Percentiles rank a stretch among this genome's conserved stretches.
These are phyloP conservation scores for Pherbina coryleti DNA, from an alignment of 2,888 invertebrate species.

Conservation along the genomic window DNA sequence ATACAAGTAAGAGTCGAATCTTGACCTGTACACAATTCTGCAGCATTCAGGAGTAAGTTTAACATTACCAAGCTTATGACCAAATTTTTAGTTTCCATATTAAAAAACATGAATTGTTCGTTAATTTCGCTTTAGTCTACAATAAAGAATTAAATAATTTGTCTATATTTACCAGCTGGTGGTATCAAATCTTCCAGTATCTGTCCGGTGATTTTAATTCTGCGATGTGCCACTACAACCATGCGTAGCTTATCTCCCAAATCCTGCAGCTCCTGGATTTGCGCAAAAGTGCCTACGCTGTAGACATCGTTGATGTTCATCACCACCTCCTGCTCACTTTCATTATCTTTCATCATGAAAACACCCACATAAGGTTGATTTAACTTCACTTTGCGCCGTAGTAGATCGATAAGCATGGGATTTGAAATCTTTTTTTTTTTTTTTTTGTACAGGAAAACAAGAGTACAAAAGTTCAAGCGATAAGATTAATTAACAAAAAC, in stretches of 20 bases:
- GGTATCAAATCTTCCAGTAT: slow-evolving; percentile 81
- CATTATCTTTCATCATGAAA: slow-evolving; percentile 92
- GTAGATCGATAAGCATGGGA: slow-evolving; percentile 86
- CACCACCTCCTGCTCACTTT: slow-evolving; percentile 89
- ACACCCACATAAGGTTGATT: slow-evolving; percentile 98
- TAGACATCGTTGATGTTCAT: slow-evolving; percentile 88
- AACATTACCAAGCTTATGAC: no score
- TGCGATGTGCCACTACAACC: slow-evolving; percentile 94
- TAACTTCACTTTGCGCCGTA: slow-evolving; percentile 92
- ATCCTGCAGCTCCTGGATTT: slow-evolving; percentile 98
- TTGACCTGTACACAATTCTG: no score
- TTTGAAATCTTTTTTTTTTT: slow-evolving; percentile 78
- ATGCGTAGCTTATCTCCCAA: slow-evolving; percentile 89
- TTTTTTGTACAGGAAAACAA: not conserved
- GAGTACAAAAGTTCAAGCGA: not conserved
- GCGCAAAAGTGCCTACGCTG: slow-evolving; percentile 94
- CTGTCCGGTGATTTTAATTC: slow-evolving; percentile 85
- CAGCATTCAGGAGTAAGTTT: no score
- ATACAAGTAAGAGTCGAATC: no score
- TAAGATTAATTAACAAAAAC: slow-evolving; percentile 2
- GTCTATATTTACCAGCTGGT: not conserved
- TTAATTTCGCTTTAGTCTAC: not conserved
- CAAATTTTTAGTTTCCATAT: not conserved
- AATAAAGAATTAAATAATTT: not conserved
- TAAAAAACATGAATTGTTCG: not conserved